Conservation (phyloP, 2,797 vertebrate species). For the Meriones psammophilus region DNA sequence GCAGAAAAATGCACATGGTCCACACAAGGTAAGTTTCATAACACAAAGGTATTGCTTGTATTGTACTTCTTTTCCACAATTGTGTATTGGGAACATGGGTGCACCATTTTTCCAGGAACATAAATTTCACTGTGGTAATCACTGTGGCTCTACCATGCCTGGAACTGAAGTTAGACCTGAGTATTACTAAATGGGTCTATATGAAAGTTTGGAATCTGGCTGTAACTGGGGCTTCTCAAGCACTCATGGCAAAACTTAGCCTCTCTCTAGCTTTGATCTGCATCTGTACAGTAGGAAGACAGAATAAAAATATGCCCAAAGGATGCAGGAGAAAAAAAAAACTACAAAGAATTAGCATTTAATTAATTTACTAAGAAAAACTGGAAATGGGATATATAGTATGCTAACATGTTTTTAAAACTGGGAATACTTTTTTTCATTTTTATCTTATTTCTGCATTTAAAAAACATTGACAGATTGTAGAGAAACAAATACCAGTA, state of each 20-base stretch:
- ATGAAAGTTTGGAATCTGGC: background rate
- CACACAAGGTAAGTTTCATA: background rate
- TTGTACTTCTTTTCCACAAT: too few species aligned
- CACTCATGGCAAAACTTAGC: background rate
- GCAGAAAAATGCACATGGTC: slow-evolving; percentile 35
- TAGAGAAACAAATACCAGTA: background rate
- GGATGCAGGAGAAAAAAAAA: background rate
- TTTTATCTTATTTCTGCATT: slow-evolving; percentile 18
- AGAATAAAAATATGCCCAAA: slow-evolving; percentile 18
- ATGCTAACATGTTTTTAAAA: background rate
- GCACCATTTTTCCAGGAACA: background rate
- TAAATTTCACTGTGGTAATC: background rate
- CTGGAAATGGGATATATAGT: background rate
- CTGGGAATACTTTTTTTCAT: background rate
- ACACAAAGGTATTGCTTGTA: background rate
- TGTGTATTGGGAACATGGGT: background rate
- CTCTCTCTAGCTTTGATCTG: background rate
- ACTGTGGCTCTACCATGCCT: background rate
- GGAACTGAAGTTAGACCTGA: background rate
- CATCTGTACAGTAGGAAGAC: background rate
- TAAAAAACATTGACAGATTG: slow-evolving; percentile 18
- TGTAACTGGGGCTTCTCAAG: background rate
- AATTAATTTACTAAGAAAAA: slow-evolving; percentile 20
- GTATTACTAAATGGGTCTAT: background rate
- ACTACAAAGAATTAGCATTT: background rate